Base-by-base conservation (phyloP, 2,888 invertebrate genomes). In the Aphrophora alni region DNA sequence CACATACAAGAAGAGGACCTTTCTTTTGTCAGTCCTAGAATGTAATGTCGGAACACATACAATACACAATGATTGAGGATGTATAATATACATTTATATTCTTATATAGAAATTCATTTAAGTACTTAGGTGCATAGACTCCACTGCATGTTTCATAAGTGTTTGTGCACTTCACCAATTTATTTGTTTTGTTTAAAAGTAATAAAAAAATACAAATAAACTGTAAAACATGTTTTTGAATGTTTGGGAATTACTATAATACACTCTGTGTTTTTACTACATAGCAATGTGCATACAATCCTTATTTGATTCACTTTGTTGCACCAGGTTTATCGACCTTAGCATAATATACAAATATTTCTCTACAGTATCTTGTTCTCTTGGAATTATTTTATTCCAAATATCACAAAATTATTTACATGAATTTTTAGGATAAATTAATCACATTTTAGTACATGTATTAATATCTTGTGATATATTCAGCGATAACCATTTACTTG, bases 81-180 rank as follows among this genome's bases (percentile, higher is more conserved):
- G 78, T 78, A 72, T 79, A 79, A 68, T 79, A 68, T 74, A 73
- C 73, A 74, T 74, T 74, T 79, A 79, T 79, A 59, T 59, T 59
- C 4, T 59, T 59, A 59, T 59, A 59, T 21, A 59, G 59, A 59
- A 59, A 44, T 59, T 74, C 69, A 68, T 74, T 74, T 74, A 79
- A 70, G 38, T 77, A 71, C 33, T 77, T 38, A n/a, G 77, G 71
- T 51, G 74, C 51, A 38, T 38, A 17, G 17, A 27, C 59, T 21
- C 68, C 74, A 59, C 59, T 21, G n/a, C 5, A 59, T 14, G 3
- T n/a, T 59, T 59, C 21, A 59, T 2, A 21, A 59, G 59, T 21
- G 59, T 59, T 59, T 59, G 59, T 59, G 59, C 59, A 59, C 59
- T n/a, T 59, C 59, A 59, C 59, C 59, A 59, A 14, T 21, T 33